Conservation (phyloP, 2,113 vertebrate species). For the Takifugu bimaculatus region DNA sequence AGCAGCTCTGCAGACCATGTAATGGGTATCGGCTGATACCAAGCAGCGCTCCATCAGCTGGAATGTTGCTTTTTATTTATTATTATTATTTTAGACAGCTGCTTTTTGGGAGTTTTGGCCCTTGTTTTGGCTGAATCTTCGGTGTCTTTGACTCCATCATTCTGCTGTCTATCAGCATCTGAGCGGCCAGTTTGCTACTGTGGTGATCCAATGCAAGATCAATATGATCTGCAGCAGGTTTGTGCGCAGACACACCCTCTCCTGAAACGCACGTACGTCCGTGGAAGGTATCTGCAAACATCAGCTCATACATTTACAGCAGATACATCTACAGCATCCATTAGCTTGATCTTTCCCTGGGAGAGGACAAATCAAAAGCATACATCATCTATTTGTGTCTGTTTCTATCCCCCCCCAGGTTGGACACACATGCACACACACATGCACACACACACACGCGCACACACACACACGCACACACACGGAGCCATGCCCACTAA, state of each 20-base stretch:
- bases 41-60: slow-evolving; percentile 22
- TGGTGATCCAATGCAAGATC: slow-evolving; percentile 42
- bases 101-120: slow-evolving; percentile 32
- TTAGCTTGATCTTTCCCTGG: slow-evolving; percentile 14
- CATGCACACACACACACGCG: slow-evolving; percentile 8
- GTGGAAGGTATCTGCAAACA: slow-evolving; percentile 30
- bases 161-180: slow-evolving; percentile 37
- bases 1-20: slow-evolving; percentile 16
- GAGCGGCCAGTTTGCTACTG: slow-evolving; percentile 36
- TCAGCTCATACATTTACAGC: slow-evolving; percentile 36
- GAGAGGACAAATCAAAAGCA: slow-evolving; percentile 50
- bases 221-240: slow-evolving; percentile 45
- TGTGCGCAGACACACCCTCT: slow-evolving; percentile 2
- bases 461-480: slow-evolving; percentile 27
- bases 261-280: slow-evolving; percentile 10
- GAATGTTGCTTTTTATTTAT: slow-evolving; percentile 15
- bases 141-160: slow-evolving; percentile 25
- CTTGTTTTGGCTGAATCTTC: slow-evolving; percentile 53
- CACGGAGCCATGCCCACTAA: slow-evolving; percentile 18
- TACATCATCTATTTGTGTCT: slow-evolving; percentile 54
- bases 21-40: slow-evolving; percentile 30
- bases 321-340: slow-evolving; percentile 13
- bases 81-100: slow-evolving; percentile 24
- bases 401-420: slow-evolving; percentile 23
- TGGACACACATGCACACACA: neutral